phyloP scores from a whole-genome alignment of 2,113 vertebrate genomes.

The Calidris pygmaea region DNA sequence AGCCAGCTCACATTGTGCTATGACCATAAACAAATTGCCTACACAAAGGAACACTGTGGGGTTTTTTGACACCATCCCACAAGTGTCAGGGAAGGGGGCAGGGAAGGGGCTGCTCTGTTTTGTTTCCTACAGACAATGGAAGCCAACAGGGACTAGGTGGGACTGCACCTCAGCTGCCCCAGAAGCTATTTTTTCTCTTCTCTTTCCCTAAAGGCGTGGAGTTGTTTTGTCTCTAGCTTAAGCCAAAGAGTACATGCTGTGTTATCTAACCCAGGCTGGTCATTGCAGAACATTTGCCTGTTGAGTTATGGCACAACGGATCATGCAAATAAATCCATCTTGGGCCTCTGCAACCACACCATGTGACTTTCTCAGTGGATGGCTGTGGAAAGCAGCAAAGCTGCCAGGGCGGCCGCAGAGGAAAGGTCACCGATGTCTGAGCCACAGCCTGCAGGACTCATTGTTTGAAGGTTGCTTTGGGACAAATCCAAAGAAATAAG shows the following conservation, averaged over 20 bases:
- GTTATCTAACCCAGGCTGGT: background rate
- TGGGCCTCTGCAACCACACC: accelerated
- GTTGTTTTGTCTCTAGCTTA: background rate
- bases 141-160: constrained; percentile 25
- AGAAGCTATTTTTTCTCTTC: background rate
- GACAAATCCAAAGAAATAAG: background rate
- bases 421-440: background rate
- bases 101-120: background rate
- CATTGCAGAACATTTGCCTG: background rate
- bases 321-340: background rate
- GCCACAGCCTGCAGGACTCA: background rate
- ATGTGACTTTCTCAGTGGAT: background rate
- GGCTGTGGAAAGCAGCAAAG: background rate
- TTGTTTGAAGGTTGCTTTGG: background rate
- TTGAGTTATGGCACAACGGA: background rate
- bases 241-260: background rate
- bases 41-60: background rate
- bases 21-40: background rate
- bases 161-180: constrained; percentile 10
- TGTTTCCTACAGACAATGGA: constrained; percentile 32
- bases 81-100: background rate
- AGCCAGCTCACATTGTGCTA: background rate
- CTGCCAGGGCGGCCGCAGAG: background rate
- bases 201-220: background rate
- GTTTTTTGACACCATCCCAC: background rate